phyloP scores from a whole-genome alignment of 2,888 invertebrate species.

The Emmelina monodactyla region DNA sequence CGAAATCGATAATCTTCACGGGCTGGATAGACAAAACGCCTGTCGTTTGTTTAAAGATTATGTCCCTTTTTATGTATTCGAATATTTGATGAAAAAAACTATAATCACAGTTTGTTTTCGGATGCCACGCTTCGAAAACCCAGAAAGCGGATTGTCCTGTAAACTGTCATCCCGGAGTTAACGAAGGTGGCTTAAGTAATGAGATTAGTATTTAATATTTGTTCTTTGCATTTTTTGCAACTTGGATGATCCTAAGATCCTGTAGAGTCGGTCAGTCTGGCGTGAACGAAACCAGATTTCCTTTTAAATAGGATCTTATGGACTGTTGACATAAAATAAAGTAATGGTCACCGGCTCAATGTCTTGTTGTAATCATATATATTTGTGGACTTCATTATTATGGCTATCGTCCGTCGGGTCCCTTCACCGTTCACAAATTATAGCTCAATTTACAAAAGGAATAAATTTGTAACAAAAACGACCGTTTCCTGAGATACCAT shows the following conservation, averaged over 20 bases:
- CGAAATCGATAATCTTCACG: constrained; percentile 29
- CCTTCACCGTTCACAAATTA: constrained; percentile 34
- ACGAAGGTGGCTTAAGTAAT: constrained; percentile 26
- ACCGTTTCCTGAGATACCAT: constrained; percentile 20
- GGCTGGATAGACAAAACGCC: constrained; percentile 26
- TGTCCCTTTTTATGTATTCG: background rate
- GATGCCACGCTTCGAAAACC: constrained; percentile 17
- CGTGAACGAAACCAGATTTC: too few species aligned
- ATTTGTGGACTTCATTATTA: constrained; percentile 36
- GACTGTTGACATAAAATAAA: too few species aligned
- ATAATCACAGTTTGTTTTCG: constrained; percentile 27
- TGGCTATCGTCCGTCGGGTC: constrained; percentile 29
- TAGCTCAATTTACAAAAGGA: constrained; percentile 43
- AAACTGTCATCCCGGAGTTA: constrained; percentile 11
- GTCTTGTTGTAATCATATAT: constrained; percentile 37
- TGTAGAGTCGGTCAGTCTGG: too few species aligned
- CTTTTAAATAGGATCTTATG: too few species aligned
- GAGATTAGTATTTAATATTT: constrained; percentile 27
- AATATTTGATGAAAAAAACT: constrained; percentile 24
- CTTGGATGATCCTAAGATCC: constrained; percentile 1
- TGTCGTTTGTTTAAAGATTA: constrained; percentile 24
- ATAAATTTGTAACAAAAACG: constrained; percentile 35
- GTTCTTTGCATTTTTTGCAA: too few species aligned
- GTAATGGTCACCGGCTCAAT: constrained; percentile 21
- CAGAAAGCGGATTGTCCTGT: background rate